Evolutionary conservation across 1,140 invertebrate species (phyloP).

Genomic region (Metopolophium dirhodum): DNA sequence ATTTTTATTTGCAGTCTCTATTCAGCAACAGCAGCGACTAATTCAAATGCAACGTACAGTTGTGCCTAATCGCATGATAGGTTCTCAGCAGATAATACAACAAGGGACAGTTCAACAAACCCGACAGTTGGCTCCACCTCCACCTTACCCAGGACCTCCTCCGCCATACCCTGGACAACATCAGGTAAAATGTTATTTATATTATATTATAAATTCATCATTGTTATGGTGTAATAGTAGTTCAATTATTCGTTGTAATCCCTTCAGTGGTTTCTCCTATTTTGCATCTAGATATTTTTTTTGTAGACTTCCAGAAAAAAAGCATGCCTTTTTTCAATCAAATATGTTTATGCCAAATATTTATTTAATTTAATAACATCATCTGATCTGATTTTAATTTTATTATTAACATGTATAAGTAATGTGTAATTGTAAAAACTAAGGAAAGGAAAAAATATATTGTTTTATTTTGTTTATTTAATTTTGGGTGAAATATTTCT

Average conservation of each 20-base stretch:
- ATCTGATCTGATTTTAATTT: neutral
- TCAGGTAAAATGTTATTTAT: conserved; percentile 37
- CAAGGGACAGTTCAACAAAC: conserved; percentile 43
- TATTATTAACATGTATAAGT: neutral
- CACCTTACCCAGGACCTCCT: conserved; percentile 70
- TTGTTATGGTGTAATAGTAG: conserved; percentile 28
- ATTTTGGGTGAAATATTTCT: conserved; percentile 13
- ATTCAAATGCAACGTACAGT: conserved; percentile 42
- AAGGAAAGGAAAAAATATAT: neutral
- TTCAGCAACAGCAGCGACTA: conserved; percentile 51
- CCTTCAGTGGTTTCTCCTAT: conserved; percentile 41
- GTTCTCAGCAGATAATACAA: conserved; percentile 63
- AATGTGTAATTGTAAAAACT: neutral
- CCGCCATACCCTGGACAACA: conserved; percentile 70
- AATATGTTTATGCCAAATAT: conserved; percentile 20
- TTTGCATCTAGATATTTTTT: conserved; percentile 44
- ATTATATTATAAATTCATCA: neutral
- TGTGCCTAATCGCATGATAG: conserved; percentile 39
- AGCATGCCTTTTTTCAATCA: conserved; percentile 31
- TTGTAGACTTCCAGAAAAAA: conserved; percentile 27
- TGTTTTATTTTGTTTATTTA: neutral
- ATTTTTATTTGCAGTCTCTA: conserved; percentile 59
- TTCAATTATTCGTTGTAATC: conserved; percentile 4
- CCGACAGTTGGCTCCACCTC: conserved; percentile 63
- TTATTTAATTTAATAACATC: neutral